Conservation (phyloP, 2,113 vertebrate species). For the Progne subis region DNA sequence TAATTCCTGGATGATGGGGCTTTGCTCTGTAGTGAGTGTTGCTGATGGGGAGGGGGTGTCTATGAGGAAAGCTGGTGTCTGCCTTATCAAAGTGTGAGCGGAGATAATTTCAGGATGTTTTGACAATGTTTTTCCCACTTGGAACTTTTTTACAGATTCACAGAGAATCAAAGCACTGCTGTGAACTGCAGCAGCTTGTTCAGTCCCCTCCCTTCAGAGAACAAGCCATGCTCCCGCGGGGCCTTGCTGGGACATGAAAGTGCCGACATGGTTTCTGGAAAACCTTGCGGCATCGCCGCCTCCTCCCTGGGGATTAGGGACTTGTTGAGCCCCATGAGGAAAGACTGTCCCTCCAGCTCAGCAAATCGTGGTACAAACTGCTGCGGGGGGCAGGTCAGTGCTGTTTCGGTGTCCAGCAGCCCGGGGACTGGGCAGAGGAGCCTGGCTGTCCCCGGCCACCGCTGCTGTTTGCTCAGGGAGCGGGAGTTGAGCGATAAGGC, state of each 20-base stretch:
- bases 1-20: background rate
- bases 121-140: background rate
- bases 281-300: background rate
- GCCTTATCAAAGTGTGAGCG: background rate
- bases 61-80: background rate
- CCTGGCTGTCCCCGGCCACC: background rate
- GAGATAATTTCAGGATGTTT: background rate
- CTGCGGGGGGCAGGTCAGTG: background rate
- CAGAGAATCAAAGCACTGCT: background rate
- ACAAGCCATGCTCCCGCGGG: background rate
- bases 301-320: background rate
- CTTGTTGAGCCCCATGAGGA: background rate
- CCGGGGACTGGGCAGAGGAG: background rate
- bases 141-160: background rate
- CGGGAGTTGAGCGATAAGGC: background rate
- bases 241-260: slow-evolving; percentile 32
- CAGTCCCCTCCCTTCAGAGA: background rate
- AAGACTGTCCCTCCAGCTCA: background rate
- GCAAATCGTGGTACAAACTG: background rate
- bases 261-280: background rate
- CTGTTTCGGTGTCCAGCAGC: background rate
- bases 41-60: background rate
- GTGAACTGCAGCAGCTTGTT: slow-evolving; percentile 32
- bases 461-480: slow-evolving; percentile 32
- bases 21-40: background rate